Evolutionary conservation across 2,113 vertebrate species (phyloP), one percentile per base, ranked within the genome.

Genomic region (Pachypanchax playfairii): DNA sequence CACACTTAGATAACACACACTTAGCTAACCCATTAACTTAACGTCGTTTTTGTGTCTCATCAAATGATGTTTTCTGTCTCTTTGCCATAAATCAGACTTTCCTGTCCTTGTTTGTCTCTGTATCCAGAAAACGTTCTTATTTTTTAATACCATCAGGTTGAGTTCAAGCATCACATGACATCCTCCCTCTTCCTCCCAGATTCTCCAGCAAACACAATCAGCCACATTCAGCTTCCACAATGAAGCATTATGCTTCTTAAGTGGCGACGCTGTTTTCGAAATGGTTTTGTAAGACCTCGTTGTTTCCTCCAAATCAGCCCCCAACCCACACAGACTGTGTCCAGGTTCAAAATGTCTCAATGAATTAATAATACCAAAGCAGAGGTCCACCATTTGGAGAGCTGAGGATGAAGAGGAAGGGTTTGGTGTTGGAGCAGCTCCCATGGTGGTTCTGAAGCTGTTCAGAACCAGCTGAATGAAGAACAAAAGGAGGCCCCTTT

Each of bases 221-320:
- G 38, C 47, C 79, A 84, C 87, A 89, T 89, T 91, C 82, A 90
- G 75, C 31, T 49, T 51, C 57, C 67, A 92, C 90, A 92, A 90
- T 86, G 85, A 83, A 28, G 75, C 88, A 70, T 88, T 92, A 88
- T 92, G 80, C 77, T 56, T 65, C 67, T 81, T 77, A 65, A 60
- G 80, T 85, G 71, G 73, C 58, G 11, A 79, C 26, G 36, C 62
- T 57, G 73, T 83, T 80, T 70, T 78, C 18, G 1, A 62, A 55
- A 77, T 7, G 68, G 73, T 84, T 77, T 65, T 89, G 81, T 86
- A 76, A 88, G 82, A 76, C 70, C 77, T 88, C 81, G 50, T 87
- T 89, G 87, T 91, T 88, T 76, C 63, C 63, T 51, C 39, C 73
- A 70, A 18, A 64, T 24, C 25, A 59, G n/a, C 35, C 51, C 48